phyloP scores from a whole-genome alignment of 2,797 vertebrate genomes.

The Karalla daura region DNA sequence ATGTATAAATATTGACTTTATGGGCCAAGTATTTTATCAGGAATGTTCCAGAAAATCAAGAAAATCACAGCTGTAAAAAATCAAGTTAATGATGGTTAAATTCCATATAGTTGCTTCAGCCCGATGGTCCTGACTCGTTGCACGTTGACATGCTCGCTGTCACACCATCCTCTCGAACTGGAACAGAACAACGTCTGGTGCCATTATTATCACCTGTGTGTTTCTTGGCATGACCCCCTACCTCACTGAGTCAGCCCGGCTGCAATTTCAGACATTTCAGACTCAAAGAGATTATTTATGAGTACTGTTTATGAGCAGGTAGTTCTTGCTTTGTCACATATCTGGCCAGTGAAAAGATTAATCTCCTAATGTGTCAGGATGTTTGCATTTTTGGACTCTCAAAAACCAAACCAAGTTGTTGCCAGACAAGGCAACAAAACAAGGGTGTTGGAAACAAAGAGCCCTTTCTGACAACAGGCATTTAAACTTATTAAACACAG shows the following conservation, averaged over 20 bases:
- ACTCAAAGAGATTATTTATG: neutral
- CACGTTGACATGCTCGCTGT: neutral
- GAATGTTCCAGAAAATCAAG: neutral
- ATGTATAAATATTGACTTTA: too few species aligned
- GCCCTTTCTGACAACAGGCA: conserved; percentile 1
- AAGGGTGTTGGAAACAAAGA: too few species aligned
- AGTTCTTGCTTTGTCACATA: neutral
- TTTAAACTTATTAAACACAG: conserved; percentile 43
- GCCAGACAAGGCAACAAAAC: neutral
- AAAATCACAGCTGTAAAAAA: neutral
- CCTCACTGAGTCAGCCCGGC: neutral
- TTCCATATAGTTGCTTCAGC: neutral
- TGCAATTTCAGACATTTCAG: neutral
- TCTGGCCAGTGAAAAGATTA: conserved; percentile 9
- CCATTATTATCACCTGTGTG: neutral
- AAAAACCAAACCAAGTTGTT: conserved; percentile 1
- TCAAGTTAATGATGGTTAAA: neutral
- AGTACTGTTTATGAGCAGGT: neutral
- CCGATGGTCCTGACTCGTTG: neutral
- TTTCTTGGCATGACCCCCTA: neutral
- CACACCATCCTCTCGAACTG: too few species aligned
- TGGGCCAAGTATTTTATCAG: neutral
- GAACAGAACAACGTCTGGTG: neutral
- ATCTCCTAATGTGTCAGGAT: conserved; percentile 8
- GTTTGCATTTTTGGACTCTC: conserved; percentile 26